These are phyloP conservation scores for Cantharis lateralis DNA, from an alignment of 2,888 invertebrate genomes.

Conservation along the genomic window DNA sequence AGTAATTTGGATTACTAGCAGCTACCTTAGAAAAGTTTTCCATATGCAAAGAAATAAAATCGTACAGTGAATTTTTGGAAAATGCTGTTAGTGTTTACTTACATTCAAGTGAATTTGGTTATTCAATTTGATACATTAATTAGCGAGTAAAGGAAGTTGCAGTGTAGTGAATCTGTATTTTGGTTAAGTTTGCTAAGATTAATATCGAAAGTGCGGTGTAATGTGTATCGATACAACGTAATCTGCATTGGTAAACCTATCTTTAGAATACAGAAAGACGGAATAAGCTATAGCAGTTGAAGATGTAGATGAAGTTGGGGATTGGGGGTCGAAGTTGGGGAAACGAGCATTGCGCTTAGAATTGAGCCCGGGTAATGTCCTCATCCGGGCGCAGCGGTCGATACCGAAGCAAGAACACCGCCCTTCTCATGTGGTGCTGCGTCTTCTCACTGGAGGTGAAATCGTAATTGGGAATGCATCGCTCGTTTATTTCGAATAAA, in stretches of 20 bases:
- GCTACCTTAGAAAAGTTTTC: background rate
- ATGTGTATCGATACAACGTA: conserved; percentile 27
- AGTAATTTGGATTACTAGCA: background rate
- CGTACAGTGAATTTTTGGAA: no score
- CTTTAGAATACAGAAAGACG: conserved; percentile 26
- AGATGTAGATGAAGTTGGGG: conserved; percentile 45
- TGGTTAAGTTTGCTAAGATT: conserved; percentile 23
- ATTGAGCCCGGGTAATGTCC: conserved; percentile 57
- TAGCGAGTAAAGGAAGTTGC: conserved; percentile 14
- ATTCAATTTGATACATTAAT: conserved; percentile 7
- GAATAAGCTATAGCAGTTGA: conserved; percentile 40
- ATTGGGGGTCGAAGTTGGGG: conserved; percentile 33
- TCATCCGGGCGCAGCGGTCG: conserved; percentile 55
- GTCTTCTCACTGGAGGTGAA: conserved; percentile 29
- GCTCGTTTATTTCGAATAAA: conserved; percentile 8
- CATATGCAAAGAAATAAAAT: background rate
- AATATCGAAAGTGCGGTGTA: conserved; percentile 19
- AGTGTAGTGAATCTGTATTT: conserved; percentile 19
- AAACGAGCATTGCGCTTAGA: conserved; percentile 50
- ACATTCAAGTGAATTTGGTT: background rate
- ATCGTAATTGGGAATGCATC: conserved; percentile 23
- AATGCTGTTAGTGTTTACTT: background rate
- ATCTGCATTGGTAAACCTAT: conserved; percentile 29
- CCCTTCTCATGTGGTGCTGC: conserved; percentile 49
- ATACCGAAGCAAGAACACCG: conserved; percentile 50